Base-by-base conservation (phyloP, 2,888 invertebrate species). In the Ceraclea dissimilis region DNA sequence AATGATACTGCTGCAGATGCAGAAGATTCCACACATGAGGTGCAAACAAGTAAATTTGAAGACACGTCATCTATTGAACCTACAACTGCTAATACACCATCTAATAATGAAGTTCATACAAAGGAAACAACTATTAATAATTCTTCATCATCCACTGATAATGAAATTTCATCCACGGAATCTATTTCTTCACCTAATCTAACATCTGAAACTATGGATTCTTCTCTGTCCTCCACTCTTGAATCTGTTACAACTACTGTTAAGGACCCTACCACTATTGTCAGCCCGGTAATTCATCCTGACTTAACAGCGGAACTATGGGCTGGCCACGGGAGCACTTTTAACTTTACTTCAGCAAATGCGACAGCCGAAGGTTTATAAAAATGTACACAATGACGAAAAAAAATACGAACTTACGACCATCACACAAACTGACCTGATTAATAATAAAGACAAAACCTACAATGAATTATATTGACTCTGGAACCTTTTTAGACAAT, bases 21-120 rank as follows among this genome's bases (percentile, higher is more conserved):
- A 19, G 56, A 57, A n/a, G n/a, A n/a, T n/a, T n/a, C n/a, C 34
- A 6, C 26, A 26, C 26, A 39, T 8, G 59, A 62, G 60, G 62
- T 59, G 52, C 58, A 57, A 57, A 49, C 60, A 60, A 57, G 57
- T 58, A 59, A 53, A 46, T 49, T 53, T 18, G 60, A 58, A 34
- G 53, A 31, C 48, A 49, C 58, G 16, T 21, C 47, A 47, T 51
- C 49, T 21, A 20, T 5, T 46, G 20, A 39, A 54, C 50, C 31
- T 46, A 48, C 54, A 49, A 33, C 39, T 39, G 8, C 39, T n/a
- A 39, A 13, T 16, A 39, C 39, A 13, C 13, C 39, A 39, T 39
- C 39, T 16, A 39, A 4, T n/a, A 39, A 39, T 16, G 39, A 39
- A 16, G 16, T 13, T 39, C n/a, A n/a, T 13, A 5, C 16, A 16